A percentile compares a stretch with the other conserved stretches of the same genome.
Conservation (phyloP, 2,113 vertebrate genomes). For the Myrmecophaga tridactyla region DNA sequence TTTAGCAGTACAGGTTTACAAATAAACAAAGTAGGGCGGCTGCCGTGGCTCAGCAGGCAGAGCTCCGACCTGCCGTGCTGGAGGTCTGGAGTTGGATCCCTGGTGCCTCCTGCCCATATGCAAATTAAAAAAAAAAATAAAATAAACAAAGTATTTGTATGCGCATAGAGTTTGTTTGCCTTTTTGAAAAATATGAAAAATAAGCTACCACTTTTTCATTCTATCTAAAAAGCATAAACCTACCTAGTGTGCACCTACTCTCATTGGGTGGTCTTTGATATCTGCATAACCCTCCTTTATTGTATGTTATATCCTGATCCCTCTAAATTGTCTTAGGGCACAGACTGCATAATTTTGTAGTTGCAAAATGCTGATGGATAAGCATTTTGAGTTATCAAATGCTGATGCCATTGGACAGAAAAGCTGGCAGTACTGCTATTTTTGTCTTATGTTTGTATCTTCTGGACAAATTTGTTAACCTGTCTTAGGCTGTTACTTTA, state of each 20-base stretch:
- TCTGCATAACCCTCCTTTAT: background rate
- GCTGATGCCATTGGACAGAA: background rate
- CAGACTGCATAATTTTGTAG: background rate
- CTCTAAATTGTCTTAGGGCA: background rate
- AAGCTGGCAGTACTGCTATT: background rate
- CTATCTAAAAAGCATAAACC: background rate
- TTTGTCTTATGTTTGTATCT: background rate
- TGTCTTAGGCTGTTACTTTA: background rate
- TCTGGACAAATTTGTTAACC: background rate
- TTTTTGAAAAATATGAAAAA: background rate
- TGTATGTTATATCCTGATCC: background rate
- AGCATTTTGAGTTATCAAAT: conserved; percentile 26
- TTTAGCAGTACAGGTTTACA: background rate
- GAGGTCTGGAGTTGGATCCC: too few species aligned
- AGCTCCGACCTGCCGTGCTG: too few species aligned
- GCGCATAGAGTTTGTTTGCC: background rate
- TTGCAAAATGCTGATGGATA: background rate
- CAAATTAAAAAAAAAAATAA: too few species aligned
- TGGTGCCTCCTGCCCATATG: too few species aligned
- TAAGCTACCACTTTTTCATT: background rate
- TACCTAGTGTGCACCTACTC: background rate
- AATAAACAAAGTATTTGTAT: background rate
- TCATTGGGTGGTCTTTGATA: background rate
- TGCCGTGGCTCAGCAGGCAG: too few species aligned
- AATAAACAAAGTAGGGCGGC: too few species aligned